Conservation (phyloP, 2,113 vertebrate species). For the Raja brachyura region DNA sequence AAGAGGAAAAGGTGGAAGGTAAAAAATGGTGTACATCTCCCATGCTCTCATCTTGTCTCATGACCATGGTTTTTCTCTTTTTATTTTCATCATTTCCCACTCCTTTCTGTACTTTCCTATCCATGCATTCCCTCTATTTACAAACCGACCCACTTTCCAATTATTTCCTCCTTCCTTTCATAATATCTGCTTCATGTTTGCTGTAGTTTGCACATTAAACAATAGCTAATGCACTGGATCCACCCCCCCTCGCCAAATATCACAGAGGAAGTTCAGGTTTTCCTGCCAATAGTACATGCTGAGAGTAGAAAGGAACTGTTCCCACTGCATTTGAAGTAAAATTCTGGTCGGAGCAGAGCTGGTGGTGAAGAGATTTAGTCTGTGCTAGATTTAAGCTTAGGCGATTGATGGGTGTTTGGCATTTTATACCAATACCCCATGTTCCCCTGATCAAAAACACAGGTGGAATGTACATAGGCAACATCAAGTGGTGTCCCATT, state of each 20-base stretch:
- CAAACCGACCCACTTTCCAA: neutral
- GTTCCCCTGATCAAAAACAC: neutral
- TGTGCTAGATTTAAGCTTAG: neutral
- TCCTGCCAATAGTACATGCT: neutral
- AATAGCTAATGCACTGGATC: neutral
- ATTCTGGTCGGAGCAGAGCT: neutral
- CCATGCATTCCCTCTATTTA: neutral
- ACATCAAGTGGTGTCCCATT: neutral
- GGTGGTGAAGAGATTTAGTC: neutral
- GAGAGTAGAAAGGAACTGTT: neutral
- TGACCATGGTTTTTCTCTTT: neutral
- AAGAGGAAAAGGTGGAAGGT: neutral
- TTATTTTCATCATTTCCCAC: neutral
- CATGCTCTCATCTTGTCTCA: neutral
- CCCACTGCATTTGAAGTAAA: neutral
- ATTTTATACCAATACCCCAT: neutral
- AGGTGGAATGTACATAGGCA: neutral
- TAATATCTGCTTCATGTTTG: neutral
- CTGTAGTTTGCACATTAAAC: neutral
- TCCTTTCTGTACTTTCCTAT: neutral
- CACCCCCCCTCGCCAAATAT: neutral
- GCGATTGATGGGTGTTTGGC: neutral
- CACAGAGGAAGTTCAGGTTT: neutral
- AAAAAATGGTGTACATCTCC: neutral
- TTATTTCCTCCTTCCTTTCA: neutral